Evolutionary conservation across 2,113 vertebrate genomes (phyloP).

Genomic region (Pleuronectes platessa): DNA sequence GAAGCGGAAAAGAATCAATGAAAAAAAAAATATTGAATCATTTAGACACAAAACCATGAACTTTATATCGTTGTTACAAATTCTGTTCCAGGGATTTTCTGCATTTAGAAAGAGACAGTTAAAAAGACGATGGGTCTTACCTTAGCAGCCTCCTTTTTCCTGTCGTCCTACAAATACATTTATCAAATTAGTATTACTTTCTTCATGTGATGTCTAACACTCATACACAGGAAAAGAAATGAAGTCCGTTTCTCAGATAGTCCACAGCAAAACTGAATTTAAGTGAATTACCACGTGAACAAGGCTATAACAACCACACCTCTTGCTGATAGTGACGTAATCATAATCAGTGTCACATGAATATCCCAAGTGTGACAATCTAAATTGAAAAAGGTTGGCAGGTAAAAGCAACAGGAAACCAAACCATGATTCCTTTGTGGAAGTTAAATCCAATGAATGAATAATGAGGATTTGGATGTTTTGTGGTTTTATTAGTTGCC

Average conservation of each 20-base stretch:
- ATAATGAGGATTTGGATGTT: not conserved
- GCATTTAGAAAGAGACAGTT: not conserved
- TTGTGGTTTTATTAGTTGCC: not conserved
- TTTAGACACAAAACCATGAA: slow-evolving; percentile 2
- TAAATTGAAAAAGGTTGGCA: not conserved
- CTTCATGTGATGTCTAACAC: not conserved
- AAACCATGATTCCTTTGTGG: not conserved
- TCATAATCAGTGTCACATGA: not conserved
- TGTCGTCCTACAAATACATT: slow-evolving; percentile 84
- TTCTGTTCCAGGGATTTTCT: not conserved
- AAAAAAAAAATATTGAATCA: not conserved
- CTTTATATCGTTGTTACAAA: not conserved
- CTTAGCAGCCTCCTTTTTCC: slow-evolving; percentile 81
- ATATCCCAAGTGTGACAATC: not conserved
- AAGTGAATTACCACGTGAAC: not conserved
- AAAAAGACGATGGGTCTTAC: slow-evolving; percentile 74
- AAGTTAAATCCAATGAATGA: not conserved
- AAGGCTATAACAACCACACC: not conserved
- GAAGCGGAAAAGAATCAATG: slow-evolving; percentile 12
- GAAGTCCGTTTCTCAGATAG: not conserved
- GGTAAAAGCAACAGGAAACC: not conserved
- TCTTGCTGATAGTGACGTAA: not conserved
- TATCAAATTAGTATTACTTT: not conserved
- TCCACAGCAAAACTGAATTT: not conserved
- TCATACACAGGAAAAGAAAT: not conserved